These are phyloP conservation scores for Sternotherus odoratus DNA, from an alignment of 2,797 vertebrate genomes.

Conservation along the genomic window DNA sequence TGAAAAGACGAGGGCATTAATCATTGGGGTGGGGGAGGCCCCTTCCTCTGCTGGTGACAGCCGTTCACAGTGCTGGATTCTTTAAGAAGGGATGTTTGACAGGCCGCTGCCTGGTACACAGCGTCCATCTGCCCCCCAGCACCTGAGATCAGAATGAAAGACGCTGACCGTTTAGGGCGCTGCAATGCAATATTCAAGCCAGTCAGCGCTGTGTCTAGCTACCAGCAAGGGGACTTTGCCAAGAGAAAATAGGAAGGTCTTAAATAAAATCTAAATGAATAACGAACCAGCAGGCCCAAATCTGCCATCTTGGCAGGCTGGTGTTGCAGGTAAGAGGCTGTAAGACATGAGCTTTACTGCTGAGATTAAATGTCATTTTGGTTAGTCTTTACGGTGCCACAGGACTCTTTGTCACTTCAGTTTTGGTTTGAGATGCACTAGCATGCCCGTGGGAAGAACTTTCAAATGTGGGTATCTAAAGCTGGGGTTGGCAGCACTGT, in stretches of 20 bases:
- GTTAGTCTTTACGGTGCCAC: too few species aligned
- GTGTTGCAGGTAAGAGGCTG: background rate
- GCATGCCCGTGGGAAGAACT: background rate
- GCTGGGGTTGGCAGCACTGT: background rate
- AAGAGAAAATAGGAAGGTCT: background rate
- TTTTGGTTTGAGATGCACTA: background rate
- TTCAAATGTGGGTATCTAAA: background rate
- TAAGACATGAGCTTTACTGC: background rate
- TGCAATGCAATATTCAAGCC: background rate
- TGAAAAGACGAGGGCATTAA: background rate
- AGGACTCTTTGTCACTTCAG: too few species aligned
- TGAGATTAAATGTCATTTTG: background rate
- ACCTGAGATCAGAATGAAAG: background rate
- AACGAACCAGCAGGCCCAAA: background rate
- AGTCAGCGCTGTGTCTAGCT: background rate
- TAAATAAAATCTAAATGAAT: background rate
- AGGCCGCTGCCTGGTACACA: background rate
- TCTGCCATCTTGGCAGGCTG: background rate
- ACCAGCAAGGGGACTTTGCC: background rate
- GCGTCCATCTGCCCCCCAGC: rapidly evolving
- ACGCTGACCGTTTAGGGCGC: rapidly evolving
- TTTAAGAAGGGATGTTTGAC: background rate
- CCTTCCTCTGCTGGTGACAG: background rate
- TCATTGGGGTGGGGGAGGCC: background rate
- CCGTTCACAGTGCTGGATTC: rapidly evolving